These are phyloP conservation scores for Dasysyrphus tricinctus DNA, from an alignment of 2,888 invertebrate species.

Conservation along the genomic window DNA sequence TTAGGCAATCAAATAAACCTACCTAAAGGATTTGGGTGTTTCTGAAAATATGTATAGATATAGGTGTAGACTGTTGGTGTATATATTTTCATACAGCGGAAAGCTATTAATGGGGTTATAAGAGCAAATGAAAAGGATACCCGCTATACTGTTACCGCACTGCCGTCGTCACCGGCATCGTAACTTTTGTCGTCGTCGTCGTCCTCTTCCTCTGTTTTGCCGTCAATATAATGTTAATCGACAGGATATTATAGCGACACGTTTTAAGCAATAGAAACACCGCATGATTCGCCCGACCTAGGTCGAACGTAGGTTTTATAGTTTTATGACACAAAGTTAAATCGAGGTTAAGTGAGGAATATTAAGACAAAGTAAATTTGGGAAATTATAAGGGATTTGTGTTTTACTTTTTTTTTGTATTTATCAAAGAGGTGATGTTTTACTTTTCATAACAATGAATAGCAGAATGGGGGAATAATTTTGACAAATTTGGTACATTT, in stretches of 20 bases:
- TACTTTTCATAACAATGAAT: background rate
- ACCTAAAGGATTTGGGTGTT: conserved; percentile 54
- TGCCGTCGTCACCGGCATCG: background rate
- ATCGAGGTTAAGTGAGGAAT: conserved; percentile 55
- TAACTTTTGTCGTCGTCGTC: background rate
- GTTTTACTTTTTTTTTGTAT: background rate
- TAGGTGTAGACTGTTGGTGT: background rate
- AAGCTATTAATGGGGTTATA: conserved; percentile 75
- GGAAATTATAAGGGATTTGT: conserved; percentile 13
- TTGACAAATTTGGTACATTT: conserved; percentile 20
- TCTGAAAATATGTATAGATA: background rate
- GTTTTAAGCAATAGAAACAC: conserved; percentile 57
- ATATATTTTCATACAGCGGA: conserved; percentile 50
- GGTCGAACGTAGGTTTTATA: background rate
- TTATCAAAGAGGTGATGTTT: conserved; percentile 9
- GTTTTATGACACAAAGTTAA: conserved; percentile 48
- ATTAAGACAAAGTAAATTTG: conserved; percentile 33
- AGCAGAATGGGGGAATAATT: background rate
- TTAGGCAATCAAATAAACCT: conserved; percentile 30
- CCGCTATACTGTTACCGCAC: background rate
- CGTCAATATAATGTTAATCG: conserved; percentile 73
- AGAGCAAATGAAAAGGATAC: conserved; percentile 75
- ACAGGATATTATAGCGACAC: conserved; percentile 75
- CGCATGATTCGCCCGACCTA: conserved; percentile 22
- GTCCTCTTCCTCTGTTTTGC: background rate